These are phyloP conservation scores for Botrylloides violaceus DNA, from an alignment of 23 tunicate genomes.

Conservation along the genomic window DNA sequence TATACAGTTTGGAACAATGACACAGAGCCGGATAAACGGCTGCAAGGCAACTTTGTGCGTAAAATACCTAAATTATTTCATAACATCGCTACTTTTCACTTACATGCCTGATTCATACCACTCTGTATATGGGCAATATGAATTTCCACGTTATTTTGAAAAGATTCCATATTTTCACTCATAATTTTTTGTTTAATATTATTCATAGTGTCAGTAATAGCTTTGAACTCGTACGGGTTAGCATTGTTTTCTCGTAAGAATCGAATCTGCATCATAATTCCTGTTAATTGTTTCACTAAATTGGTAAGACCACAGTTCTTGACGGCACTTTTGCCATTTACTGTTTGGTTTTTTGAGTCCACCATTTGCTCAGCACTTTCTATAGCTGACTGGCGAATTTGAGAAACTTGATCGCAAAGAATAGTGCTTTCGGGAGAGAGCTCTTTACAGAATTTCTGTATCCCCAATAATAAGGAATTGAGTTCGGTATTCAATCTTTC, in stretches of 20 bases:
- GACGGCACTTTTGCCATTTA: slow-evolving; percentile 45
- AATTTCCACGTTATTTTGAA: slow-evolving; percentile 82
- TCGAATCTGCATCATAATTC: slow-evolving; percentile 76
- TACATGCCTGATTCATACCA: slow-evolving; percentile 47
- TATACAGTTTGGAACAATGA: too few relatives aligned
- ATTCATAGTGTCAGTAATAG: slow-evolving; percentile 64
- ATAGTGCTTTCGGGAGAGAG: slow-evolving; percentile 73
- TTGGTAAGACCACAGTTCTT: slow-evolving; percentile 46
- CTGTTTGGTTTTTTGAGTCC: slow-evolving; percentile 36
- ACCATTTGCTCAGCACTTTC: slow-evolving; percentile 48
- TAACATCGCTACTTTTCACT: slow-evolving; percentile 6
- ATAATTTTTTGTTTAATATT: slow-evolving; percentile 47
- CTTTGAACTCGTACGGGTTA: slow-evolving; percentile 55
- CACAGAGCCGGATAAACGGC: too few relatives aligned
- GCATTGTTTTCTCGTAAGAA: slow-evolving; percentile 60
- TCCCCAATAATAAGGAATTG: slow-evolving; percentile 65
- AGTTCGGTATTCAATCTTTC: slow-evolving; percentile 67
- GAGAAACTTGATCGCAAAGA: slow-evolving; percentile 49
- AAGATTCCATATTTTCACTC: slow-evolving; percentile 51
- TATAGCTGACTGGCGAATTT: slow-evolving; percentile 43
- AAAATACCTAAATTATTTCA: too few relatives aligned
- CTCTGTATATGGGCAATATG: slow-evolving; percentile 82
- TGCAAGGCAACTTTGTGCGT: too few relatives aligned
- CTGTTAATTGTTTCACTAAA: slow-evolving; percentile 45
- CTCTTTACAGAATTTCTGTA: slow-evolving; percentile 72